phyloP scores from a whole-genome alignment of 2,888 invertebrate species.

The Pheosia gnoma region DNA sequence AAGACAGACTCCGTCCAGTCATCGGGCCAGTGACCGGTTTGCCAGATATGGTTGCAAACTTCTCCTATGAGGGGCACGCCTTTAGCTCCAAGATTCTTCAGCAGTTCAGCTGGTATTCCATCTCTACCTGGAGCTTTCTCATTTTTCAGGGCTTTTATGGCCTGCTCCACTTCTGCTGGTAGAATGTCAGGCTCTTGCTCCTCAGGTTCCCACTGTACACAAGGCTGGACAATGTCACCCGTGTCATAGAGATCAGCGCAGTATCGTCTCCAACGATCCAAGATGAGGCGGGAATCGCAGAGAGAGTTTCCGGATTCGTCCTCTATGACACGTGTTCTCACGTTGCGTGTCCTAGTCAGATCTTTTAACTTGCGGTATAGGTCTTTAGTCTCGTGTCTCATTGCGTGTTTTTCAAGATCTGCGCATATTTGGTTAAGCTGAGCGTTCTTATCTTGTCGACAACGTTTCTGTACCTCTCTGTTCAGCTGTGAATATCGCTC shows the following conservation, averaged over 20 bases:
- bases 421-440: conserved; percentile 2
- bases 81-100: not conserved
- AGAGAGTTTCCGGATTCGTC: conserved; percentile 4
- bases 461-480: not conserved
- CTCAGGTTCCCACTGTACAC: too few species aligned
- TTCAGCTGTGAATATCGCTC: too few species aligned
- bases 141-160: not conserved
- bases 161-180: not conserved
- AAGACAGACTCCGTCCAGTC: too few species aligned
- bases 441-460: conserved; percentile 5
- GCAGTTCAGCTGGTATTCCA: not conserved
- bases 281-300: not conserved
- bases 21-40: too few species aligned
- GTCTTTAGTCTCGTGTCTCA: conserved; percentile 6
- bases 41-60: too few species aligned
- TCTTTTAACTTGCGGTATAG: conserved; percentile 9
- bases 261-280: conserved; percentile 6
- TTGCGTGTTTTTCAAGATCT: conserved; percentile 7
- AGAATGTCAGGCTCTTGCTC: not conserved
- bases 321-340: conserved; percentile 4
- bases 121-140: not conserved
- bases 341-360: not conserved
- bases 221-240: too few species aligned
- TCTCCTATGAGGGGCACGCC: too few species aligned
- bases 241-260: not conserved